A percentile compares a stretch with the other conserved stretches of the same genome.
Conservation (phyloP, 2,888 invertebrate species). For the Exephanes ischioxanthus region DNA sequence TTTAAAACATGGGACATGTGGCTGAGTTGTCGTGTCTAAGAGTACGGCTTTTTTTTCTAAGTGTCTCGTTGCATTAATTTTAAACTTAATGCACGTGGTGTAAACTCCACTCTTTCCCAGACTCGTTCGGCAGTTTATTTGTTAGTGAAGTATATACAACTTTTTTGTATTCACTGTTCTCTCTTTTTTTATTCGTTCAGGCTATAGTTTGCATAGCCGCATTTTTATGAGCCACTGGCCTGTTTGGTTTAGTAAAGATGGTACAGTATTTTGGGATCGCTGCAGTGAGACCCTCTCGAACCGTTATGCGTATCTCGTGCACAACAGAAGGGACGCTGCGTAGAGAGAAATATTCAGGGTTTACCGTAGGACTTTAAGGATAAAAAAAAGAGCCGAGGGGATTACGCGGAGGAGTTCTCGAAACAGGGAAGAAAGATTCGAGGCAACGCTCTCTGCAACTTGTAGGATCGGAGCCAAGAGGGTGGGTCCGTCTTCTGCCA, state of each 20-base stretch:
- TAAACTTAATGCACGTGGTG: constrained; percentile 14
- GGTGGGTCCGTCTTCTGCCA: constrained; percentile 63
- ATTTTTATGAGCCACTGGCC: not conserved
- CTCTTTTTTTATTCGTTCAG: constrained; percentile 23
- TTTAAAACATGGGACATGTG: constrained; percentile 45
- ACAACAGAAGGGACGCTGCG: constrained; percentile 41
- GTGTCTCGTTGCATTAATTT: not conserved
- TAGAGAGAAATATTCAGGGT: constrained; percentile 52
- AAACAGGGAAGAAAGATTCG: constrained; percentile 44
- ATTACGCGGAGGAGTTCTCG: constrained; percentile 60
- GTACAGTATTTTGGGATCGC: constrained; percentile 49
- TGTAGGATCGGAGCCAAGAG: constrained; percentile 60
- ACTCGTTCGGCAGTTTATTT: not conserved
- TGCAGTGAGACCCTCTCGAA: constrained; percentile 4
- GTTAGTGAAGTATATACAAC: not conserved
- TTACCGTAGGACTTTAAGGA: constrained; percentile 50
- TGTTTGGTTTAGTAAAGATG: constrained; percentile 23
- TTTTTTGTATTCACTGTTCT: constrained; percentile 25
- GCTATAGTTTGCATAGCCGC: not conserved
- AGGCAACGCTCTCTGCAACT: constrained; percentile 48
- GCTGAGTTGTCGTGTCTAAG: not conserved
- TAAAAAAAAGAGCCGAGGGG: constrained; percentile 45
- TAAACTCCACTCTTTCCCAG: constrained; percentile 18
- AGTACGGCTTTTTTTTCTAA: constrained; percentile 18
- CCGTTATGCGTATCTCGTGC: constrained; percentile 9